Percentiles rank a stretch among this genome's conserved stretches.
Conservation (phyloP, 2,888 invertebrate species). For the Allacma fusca region DNA sequence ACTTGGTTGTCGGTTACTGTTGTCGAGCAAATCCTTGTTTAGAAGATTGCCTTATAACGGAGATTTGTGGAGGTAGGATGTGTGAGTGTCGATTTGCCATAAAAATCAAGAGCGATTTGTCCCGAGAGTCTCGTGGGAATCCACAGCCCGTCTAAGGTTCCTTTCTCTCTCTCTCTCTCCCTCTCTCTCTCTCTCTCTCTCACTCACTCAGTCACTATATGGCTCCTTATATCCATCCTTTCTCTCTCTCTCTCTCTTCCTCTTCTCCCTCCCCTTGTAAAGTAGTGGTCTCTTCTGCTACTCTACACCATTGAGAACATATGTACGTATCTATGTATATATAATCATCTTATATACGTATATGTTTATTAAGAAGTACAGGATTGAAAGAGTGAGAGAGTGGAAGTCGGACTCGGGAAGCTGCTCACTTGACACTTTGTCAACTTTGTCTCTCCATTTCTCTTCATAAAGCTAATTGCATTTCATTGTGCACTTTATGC, state of each 20-base stretch:
- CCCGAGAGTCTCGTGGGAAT: slow-evolving; percentile 60
- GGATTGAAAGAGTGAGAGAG: too few relatives aligned
- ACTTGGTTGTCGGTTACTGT: slow-evolving; percentile 33
- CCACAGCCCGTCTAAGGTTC: slow-evolving; percentile 26
- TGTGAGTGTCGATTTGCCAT: slow-evolving; percentile 61
- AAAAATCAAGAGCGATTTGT: slow-evolving; percentile 62
- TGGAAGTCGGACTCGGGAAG: background rate
- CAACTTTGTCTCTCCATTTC: slow-evolving; percentile 52
- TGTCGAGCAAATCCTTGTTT: slow-evolving; percentile 57
- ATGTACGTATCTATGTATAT: too few relatives aligned
- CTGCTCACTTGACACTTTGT: slow-evolving; percentile 39
- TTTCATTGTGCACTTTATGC: slow-evolving; percentile 60
- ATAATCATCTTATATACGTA: too few relatives aligned
- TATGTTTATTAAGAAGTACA: too few relatives aligned
- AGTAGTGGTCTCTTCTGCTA: background rate
- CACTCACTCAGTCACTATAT: background rate
- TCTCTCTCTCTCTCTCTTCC: too few relatives aligned
- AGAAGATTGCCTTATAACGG: slow-evolving; percentile 61
- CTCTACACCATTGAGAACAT: too few relatives aligned
- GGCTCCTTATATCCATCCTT: background rate
- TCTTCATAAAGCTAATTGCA: slow-evolving; percentile 61
- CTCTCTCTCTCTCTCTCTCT: slow-evolving; percentile 22
- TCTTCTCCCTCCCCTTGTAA: too few relatives aligned
- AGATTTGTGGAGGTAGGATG: slow-evolving; percentile 61
- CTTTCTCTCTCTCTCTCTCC: slow-evolving; percentile 6